A percentile compares a stretch with the other conserved stretches of the same genome.
Evolutionary conservation across 2,888 invertebrate species (phyloP).

Genomic region (Pimpla rufipes): DNA sequence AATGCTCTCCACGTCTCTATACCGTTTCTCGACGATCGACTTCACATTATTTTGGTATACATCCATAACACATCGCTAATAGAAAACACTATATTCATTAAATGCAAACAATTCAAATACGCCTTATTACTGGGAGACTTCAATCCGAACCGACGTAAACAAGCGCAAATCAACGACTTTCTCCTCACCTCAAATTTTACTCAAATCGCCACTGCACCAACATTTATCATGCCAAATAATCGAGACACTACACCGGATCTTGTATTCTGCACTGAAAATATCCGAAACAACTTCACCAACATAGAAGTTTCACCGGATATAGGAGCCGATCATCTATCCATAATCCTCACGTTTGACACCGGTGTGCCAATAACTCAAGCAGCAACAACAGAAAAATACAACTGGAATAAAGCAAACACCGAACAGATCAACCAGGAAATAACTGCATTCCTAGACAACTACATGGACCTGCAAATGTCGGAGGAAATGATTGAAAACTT

Average conservation of each 20-base stretch:
- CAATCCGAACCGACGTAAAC: background rate
- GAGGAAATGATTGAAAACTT: too few relatives aligned
- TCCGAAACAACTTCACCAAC: conserved; percentile 13
- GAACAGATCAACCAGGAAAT: too few relatives aligned
- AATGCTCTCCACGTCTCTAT: too few relatives aligned
- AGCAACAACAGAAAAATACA: too few relatives aligned
- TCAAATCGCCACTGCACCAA: conserved; percentile 8
- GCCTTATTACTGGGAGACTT: too few relatives aligned
- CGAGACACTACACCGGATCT: background rate
- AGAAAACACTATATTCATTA: too few relatives aligned
- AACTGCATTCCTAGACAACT: too few relatives aligned
- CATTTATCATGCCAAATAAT: conserved; percentile 27
- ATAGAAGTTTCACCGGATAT: conserved; percentile 19
- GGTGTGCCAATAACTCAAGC: background rate
- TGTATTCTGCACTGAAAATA: conserved; percentile 10
- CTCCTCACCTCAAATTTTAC: background rate
- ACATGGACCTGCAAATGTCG: too few relatives aligned
- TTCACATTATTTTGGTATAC: background rate
- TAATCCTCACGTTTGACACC: conserved; percentile 1
- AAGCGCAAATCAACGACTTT: conserved; percentile 15
- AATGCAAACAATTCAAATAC: too few relatives aligned
- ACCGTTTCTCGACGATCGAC: background rate
- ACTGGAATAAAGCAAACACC: too few relatives aligned
- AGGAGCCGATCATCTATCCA: conserved; percentile 21
- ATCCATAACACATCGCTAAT: too few relatives aligned